phyloP scores from a whole-genome alignment of 2,888 invertebrate genomes.

The Epinotia nisella region DNA sequence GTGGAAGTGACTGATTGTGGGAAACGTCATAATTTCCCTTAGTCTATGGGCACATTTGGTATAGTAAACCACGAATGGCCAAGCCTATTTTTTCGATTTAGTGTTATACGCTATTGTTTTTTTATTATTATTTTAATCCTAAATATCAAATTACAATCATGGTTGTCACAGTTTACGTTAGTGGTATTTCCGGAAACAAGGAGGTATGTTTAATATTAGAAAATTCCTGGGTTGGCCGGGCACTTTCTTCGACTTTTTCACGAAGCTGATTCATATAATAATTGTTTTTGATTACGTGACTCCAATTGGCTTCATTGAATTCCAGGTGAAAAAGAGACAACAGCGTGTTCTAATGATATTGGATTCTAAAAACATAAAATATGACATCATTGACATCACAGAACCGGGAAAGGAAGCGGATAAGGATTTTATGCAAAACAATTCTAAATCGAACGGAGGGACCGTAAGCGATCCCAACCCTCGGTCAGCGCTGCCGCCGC shows the following conservation, averaged over 20 bases:
- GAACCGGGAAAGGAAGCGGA: constrained; percentile 95
- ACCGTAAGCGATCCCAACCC: constrained; percentile 90
- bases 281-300: constrained; percentile 75
- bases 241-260: constrained; percentile 67
- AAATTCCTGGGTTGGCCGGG: constrained; percentile 74
- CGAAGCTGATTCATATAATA: constrained; percentile 71
- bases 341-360: constrained; percentile 97
- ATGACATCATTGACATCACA: constrained; percentile 96
- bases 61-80: constrained; percentile 74
- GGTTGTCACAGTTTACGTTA: constrained; percentile 96
- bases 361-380: constrained; percentile 95
- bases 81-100: constrained; percentile 79
- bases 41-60: constrained; percentile 44
- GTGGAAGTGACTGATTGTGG: constrained; percentile 41
- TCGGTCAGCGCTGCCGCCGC: constrained; percentile 94
- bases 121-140: constrained; percentile 61
- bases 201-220: constrained; percentile 89
- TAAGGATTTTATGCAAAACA: constrained; percentile 96
- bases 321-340: constrained; percentile 97
- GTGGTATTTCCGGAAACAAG: constrained; percentile 97
- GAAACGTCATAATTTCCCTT: constrained; percentile 44
- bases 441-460: constrained; percentile 90
- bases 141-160: constrained; percentile 80
- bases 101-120: constrained; percentile 64
- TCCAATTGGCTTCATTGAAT: constrained; percentile 60